Conservation (phyloP, 2,113 vertebrate species). For the Trinectes maculatus region DNA sequence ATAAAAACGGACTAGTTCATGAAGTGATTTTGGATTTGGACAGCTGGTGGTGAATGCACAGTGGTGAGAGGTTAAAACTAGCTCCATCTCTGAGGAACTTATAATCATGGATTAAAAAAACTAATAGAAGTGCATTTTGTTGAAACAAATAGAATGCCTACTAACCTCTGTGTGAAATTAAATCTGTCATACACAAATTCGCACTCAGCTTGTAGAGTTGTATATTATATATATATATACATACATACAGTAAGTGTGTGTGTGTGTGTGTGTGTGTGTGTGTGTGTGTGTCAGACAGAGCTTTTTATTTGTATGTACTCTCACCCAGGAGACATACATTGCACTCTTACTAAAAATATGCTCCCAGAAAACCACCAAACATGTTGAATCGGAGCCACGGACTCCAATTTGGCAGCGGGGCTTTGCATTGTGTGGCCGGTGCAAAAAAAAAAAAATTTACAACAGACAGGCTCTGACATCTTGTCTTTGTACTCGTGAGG, state of each 20-base stretch:
- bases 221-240: no score
- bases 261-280: no score
- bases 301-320: slow-evolving; percentile 58
- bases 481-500: slow-evolving; percentile 58
- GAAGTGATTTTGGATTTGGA: not conserved
- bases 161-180: not conserved
- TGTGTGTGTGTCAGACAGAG: not conserved
- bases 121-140: no score
- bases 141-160: no score
- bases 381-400: slow-evolving; percentile 58
- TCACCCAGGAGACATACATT: slow-evolving; percentile 73
- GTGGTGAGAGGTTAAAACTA: not conserved
- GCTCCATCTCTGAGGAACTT: not conserved
- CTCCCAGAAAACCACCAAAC: slow-evolving; percentile 54
- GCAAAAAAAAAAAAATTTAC: slow-evolving; percentile 8
- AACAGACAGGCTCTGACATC: slow-evolving; percentile 43
- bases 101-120: no score
- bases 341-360: slow-evolving; percentile 68
- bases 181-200: slow-evolving; percentile 14
- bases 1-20: no score
- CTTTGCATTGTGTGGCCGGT: slow-evolving; percentile 55
- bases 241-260: no score
- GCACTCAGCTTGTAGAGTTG: no score
- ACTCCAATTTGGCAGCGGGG: slow-evolving; percentile 58
- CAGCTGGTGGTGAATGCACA: slow-evolving; percentile 7